Conservation (phyloP, 2,113 vertebrate genomes). For the Ciconia boyciana region DNA sequence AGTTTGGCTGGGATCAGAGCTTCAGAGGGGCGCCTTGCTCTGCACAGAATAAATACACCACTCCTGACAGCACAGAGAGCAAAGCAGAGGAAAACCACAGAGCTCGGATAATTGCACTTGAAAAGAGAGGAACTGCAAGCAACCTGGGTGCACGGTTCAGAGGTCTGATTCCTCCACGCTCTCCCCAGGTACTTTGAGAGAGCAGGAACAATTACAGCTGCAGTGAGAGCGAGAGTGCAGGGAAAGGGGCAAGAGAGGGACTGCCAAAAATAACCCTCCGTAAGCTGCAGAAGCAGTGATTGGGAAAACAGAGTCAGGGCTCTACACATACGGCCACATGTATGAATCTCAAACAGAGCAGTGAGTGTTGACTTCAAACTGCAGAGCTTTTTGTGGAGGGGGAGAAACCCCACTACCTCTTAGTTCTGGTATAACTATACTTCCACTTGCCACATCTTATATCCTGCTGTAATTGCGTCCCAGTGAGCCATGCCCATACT, state of each 20-base stretch:
- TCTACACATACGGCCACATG: background rate
- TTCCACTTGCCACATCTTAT: slow-evolving; percentile 54
- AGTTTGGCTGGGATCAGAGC: background rate
- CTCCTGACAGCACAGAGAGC: background rate
- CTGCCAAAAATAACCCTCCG: slow-evolving; percentile 33
- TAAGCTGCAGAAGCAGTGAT: slow-evolving; percentile 5
- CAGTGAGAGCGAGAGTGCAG: background rate
- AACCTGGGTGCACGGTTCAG: background rate
- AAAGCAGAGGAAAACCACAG: background rate
- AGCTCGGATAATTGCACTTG: background rate
- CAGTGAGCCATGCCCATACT: background rate
- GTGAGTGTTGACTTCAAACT: background rate
- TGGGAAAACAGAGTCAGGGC: slow-evolving; percentile 35
- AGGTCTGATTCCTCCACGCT: background rate
- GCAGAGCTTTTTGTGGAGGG: background rate
- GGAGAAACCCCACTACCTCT: background rate
- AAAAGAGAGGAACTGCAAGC: background rate
- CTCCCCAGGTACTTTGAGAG: background rate
- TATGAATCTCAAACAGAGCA: background rate
- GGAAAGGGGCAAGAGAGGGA: background rate
- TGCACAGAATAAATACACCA: background rate
- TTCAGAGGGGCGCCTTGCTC: background rate
- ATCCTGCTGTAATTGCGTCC: slow-evolving; percentile 12
- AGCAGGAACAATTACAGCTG: slow-evolving; percentile 1
- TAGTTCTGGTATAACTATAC: background rate